Evolutionary conservation across 2,888 invertebrate species (phyloP), one percentile per base, ranked within the genome.

Genomic region (Troides aeacus): DNA sequence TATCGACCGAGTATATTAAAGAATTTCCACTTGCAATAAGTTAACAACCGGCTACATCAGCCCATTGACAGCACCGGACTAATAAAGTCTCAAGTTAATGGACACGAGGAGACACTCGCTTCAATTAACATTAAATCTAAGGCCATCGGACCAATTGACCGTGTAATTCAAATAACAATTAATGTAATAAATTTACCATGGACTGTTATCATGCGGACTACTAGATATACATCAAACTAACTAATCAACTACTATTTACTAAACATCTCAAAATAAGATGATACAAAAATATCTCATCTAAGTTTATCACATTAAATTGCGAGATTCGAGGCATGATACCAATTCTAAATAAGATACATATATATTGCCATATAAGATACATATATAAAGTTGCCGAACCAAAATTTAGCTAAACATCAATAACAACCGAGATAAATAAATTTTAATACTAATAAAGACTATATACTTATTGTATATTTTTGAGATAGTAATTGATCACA

Each of bases 251-350:
- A 17, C 10, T 17, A 46, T 58, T 71, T 42, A 53, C 57, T 65
- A 61, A 64, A 66, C 63, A 72, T 63, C 59, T 64, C 61, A 72
- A 66, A 61, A 65, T 70, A 60, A 36, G 64, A 59, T 62, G 69
- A 65, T 72, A 74, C 72, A 73, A 74, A 72, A 76, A 72, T 72
- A 71, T 72, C 72, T 73, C 68, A 59, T 64, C 69, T 58, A 24
- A 18, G 30, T 72, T 74, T 76, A 75, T 77, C 77, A 75, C 76
- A 77, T 63, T 64, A 64, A 59, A 70, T 69, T 71, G 73, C 73
- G 74, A 72, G 67, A 72, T 70, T 62, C 62, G 59, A 70, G 73
- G 70, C 71, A 76, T 75, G 74, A 70, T 18, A 53, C 46, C 7
- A 39, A 39, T 39, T 4, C n/a, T n/a, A 8, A n/a, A n/a, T n/a